phyloP scores from a whole-genome alignment of 2,113 vertebrate species.

The Taxidea taxus region DNA sequence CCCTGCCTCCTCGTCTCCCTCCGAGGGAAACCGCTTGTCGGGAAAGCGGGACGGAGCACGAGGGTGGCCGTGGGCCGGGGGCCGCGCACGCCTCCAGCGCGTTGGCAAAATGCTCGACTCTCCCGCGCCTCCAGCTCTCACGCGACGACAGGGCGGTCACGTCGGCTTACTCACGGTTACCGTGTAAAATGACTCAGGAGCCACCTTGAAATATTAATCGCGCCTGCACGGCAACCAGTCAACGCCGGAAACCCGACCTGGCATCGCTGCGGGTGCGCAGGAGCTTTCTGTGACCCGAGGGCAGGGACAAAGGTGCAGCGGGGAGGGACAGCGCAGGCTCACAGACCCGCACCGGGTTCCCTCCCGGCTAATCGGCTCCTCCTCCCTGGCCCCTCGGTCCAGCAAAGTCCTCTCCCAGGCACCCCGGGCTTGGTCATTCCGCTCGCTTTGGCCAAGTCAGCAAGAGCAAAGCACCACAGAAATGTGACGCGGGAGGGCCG shows the following conservation, averaged over 20 bases:
- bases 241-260: background rate
- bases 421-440: background rate
- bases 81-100: rapidly evolving
- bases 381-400: background rate
- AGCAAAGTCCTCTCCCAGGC: background rate
- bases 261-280: rapidly evolving
- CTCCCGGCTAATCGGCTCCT: background rate
- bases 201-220: background rate
- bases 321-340: rapidly evolving
- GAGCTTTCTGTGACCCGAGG: background rate
- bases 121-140: background rate
- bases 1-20: background rate
- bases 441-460: rapidly evolving
- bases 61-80: rapidly evolving
- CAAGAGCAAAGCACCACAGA: background rate
- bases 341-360: background rate
- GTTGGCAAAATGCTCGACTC: rapidly evolving
- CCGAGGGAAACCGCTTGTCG: rapidly evolving
- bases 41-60: rapidly evolving
- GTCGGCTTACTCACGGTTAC: background rate
- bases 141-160: background rate
- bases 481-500: rapidly evolving
- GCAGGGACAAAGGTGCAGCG: rapidly evolving
- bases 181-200: background rate
- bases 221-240: rapidly evolving